phyloP scores from a whole-genome alignment of 1,140 invertebrate species.

The Ceratina australensis region DNA sequence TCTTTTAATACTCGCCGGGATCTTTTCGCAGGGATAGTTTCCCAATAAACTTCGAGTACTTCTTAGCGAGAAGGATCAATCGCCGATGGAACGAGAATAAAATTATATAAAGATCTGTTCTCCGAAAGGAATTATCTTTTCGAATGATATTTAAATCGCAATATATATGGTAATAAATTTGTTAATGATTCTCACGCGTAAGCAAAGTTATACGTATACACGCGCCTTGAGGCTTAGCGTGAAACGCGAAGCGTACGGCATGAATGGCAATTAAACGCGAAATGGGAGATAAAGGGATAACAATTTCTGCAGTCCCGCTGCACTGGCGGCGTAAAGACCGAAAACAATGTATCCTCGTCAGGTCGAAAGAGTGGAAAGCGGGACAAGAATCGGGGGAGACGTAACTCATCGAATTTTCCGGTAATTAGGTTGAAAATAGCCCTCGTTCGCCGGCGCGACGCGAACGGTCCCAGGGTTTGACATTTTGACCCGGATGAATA shows the following conservation, averaged over 20 bases:
- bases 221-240: too few relatives aligned
- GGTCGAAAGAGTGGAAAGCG: too few relatives aligned
- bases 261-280: too few relatives aligned
- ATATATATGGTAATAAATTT: too few relatives aligned
- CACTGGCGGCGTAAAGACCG: neutral
- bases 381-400: neutral
- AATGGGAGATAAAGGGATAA: too few relatives aligned
- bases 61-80: neutral
- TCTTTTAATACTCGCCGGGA: slow-evolving; percentile 2
- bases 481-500: slow-evolving; percentile 14
- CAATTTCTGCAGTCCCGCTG: too few relatives aligned
- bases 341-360: neutral
- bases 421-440: slow-evolving; percentile 32
- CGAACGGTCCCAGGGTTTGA: neutral
- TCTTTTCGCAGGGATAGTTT: too few relatives aligned
- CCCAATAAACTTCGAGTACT: neutral
- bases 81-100: neutral
- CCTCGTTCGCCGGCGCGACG: neutral
- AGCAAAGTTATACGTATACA: too few relatives aligned
- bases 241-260: too few relatives aligned
- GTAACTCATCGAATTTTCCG: slow-evolving; percentile 14
- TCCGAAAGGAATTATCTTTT: too few relatives aligned
- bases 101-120: neutral
- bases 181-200: too few relatives aligned
- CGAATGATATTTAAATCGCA: too few relatives aligned